Percentiles rank a stretch among this genome's conserved stretches.
Evolutionary conservation across 2,113 vertebrate genomes (phyloP).

Genomic region (Zapornia atra): DNA sequence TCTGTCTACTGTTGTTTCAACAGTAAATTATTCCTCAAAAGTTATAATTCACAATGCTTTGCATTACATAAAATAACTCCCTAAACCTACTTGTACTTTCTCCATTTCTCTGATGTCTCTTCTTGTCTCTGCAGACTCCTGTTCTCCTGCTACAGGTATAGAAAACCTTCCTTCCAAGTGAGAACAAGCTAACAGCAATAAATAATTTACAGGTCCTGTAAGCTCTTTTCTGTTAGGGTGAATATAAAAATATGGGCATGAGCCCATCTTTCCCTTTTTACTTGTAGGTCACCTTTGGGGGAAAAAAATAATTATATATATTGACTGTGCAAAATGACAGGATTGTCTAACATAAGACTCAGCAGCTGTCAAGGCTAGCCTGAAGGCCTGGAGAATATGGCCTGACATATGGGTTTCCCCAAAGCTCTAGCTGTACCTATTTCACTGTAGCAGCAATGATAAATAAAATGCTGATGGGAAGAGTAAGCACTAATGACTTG

Average conservation of each 20-base stretch:
- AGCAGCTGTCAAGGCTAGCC: conserved; percentile 49
- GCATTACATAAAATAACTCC: background rate
- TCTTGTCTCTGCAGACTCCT: background rate
- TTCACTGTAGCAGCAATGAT: background rate
- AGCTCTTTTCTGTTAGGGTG: background rate
- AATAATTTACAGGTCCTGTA: background rate
- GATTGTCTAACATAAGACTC: conserved; percentile 40
- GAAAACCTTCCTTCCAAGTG: background rate
- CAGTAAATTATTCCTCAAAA: background rate
- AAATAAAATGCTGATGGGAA: conserved; percentile 33
- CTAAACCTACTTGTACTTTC: background rate
- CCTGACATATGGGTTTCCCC: conserved; percentile 45
- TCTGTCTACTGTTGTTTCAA: background rate
- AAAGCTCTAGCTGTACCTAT: conserved; percentile 1
- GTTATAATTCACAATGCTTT: background rate
- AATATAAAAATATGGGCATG: background rate
- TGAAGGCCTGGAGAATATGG: conserved; percentile 11
- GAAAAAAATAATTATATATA: background rate
- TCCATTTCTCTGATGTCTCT: background rate
- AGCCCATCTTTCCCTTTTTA: background rate
- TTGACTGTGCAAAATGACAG: background rate
- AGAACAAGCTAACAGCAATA: background rate
- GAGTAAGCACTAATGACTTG: background rate
- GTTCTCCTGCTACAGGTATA: background rate
- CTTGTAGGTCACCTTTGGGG: conserved; percentile 17